Base-by-base conservation (phyloP, 2,113 vertebrate genomes). In the Engystomops pustulosus region DNA sequence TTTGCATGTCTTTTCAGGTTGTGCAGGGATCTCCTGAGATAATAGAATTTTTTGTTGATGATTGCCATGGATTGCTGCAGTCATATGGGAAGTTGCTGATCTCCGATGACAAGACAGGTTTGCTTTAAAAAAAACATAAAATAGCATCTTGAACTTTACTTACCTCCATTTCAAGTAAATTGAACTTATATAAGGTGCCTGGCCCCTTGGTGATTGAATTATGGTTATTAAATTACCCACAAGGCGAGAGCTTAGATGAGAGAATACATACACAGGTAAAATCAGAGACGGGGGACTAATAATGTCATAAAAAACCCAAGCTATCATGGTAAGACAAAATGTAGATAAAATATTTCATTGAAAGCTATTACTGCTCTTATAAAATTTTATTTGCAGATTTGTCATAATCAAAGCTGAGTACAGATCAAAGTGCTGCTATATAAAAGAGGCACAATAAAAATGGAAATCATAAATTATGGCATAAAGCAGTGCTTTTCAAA, bases 21-120 rank as follows among this genome's bases (percentile, higher is more conserved):
- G 90, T 97, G 68, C 95, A 96, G 88, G 91, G 91, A 12, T 97
- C 95, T 69, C 91, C 94, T 83, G 95, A 97, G 75, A 6, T 93
- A 2, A 91, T 97, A 78, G 95, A 96, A 74, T 91, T 88, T 41
- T 86, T 92, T 60, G 90, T 90, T 74, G 90, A 91, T 68, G 93
- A 95, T 88, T 95, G 91, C 88, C 92, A 91, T 78, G 87, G 89
- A 36, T 69, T 90, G 76, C 75, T 70, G 85, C 92, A 91, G 15
- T 94, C 90, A 81, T 76, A 87, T 6, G 91, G 88, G 83, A 94
- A 92, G 62, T 82, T 36, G 1, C 69, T 89, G 0, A 53, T 89
- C 30, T 55, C 87, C 15, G 91, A 90, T 62, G 88, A 90, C 5
- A 87, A 86, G 3, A 84, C 91, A 93, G 95, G 96, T 97, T 94